phyloP scores from a whole-genome alignment of 2,113 vertebrate species.

The Taxidea taxus region DNA sequence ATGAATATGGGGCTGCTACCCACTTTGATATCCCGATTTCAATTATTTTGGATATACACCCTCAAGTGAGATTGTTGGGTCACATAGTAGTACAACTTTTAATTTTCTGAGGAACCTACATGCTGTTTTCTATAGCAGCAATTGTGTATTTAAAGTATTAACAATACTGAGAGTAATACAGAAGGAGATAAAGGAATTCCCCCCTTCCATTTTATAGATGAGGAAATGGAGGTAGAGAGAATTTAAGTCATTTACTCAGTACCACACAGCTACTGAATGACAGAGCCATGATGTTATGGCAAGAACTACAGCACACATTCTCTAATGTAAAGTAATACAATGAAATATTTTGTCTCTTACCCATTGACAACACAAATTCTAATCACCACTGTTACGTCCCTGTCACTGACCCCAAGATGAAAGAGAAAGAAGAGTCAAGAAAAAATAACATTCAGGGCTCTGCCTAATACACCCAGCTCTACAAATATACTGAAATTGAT shows the following conservation, averaged over 20 bases:
- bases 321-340: background rate
- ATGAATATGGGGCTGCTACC: background rate
- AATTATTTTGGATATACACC: background rate
- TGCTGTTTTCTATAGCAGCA: background rate
- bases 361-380: background rate
- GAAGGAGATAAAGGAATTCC: background rate
- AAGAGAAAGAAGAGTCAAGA: background rate
- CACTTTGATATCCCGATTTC: background rate
- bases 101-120: background rate
- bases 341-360: background rate
- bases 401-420: background rate
- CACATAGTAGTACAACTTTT: background rate
- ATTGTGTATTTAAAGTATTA: background rate
- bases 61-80: background rate
- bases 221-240: background rate
- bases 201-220: background rate
- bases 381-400: background rate
- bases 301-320: background rate
- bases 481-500: background rate
- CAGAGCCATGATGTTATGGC: background rate
- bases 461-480: background rate
- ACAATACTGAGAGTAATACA: background rate
- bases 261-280: background rate
- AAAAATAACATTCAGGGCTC: background rate
- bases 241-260: background rate